Conservation (phyloP, 1,140 invertebrate species). For the Halictus rubicundus region DNA sequence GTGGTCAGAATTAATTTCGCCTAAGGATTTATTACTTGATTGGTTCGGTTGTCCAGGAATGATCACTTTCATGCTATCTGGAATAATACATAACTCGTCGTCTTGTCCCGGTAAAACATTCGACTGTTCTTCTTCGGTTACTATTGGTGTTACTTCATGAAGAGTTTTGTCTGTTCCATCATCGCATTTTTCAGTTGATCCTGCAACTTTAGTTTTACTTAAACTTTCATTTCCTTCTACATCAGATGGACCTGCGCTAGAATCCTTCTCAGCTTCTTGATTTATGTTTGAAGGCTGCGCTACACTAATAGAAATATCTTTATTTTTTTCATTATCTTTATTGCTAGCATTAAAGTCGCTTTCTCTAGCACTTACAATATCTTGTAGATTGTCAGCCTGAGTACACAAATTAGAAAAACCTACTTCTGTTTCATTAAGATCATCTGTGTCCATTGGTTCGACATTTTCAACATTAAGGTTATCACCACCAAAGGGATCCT, state of each 20-base stretch:
- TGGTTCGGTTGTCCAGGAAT: conserved; percentile 55
- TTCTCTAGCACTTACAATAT: conserved; percentile 65
- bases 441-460: conserved; percentile 70
- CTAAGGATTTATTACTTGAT: conserved; percentile 20
- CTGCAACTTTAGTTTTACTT: conserved; percentile 17
- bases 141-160: conserved; percentile 47
- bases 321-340: conserved; percentile 40
- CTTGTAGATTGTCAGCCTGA: conserved; percentile 70
- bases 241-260: conserved; percentile 8
- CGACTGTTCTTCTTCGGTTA: conserved; percentile 64
- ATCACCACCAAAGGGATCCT: conserved; percentile 78
- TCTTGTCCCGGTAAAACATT: conserved; percentile 76
- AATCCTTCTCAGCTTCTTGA: conserved; percentile 5
- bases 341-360: conserved; percentile 28
- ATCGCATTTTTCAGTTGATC: conserved; percentile 32
- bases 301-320: conserved; percentile 13
- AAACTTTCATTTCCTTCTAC: conserved; percentile 1
- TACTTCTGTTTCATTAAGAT: conserved; percentile 52
- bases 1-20: conserved; percentile 11
- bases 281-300: not conserved
- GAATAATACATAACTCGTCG: conserved; percentile 78
- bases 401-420: conserved; percentile 69
- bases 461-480: conserved; percentile 66
- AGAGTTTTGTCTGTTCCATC: conserved; percentile 45
- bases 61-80: conserved; percentile 76